Percentiles rank a stretch among this genome's conserved stretches.
These are phyloP conservation scores for Chaitophorus viminalis DNA, from an alignment of 2,888 invertebrate genomes.

Conservation along the genomic window DNA sequence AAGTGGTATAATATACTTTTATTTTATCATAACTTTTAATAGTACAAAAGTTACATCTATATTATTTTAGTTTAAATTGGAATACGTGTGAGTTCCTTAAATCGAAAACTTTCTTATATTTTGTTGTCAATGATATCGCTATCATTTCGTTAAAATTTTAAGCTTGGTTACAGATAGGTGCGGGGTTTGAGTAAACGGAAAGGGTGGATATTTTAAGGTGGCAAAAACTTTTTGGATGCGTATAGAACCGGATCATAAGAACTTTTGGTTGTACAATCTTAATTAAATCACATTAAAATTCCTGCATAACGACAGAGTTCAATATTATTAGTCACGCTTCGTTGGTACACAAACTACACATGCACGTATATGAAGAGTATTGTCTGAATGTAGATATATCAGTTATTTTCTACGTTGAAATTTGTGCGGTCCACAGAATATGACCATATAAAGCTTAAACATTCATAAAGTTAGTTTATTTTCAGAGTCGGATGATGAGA, in stretches of 20 bases:
- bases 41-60: background rate
- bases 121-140: slow-evolving; percentile 25
- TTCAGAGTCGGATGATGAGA: slow-evolving; percentile 24
- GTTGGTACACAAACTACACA: background rate
- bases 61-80: slow-evolving; percentile 29
- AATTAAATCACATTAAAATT: slow-evolving; percentile 60
- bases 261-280: slow-evolving; percentile 52
- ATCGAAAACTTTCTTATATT: slow-evolving; percentile 26
- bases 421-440: slow-evolving; percentile 12
- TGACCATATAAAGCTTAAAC: slow-evolving; percentile 33
- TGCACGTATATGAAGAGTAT: background rate
- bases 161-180: slow-evolving; percentile 5
- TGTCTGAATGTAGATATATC: slow-evolving; percentile 38
- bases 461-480: slow-evolving; percentile 54
- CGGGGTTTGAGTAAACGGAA: background rate
- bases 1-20: background rate
- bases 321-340: slow-evolving; percentile 55
- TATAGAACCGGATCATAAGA: slow-evolving; percentile 47
- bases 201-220: slow-evolving; percentile 14
- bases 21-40: background rate
- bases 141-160: slow-evolving; percentile 23
- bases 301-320: slow-evolving; percentile 55
- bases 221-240: slow-evolving; percentile 52
- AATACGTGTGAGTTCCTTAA: background rate
- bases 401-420: slow-evolving; percentile 20